Evolutionary conservation across 2,888 invertebrate species (phyloP).

Genomic region (Hermaeophaga mercurialis): DNA sequence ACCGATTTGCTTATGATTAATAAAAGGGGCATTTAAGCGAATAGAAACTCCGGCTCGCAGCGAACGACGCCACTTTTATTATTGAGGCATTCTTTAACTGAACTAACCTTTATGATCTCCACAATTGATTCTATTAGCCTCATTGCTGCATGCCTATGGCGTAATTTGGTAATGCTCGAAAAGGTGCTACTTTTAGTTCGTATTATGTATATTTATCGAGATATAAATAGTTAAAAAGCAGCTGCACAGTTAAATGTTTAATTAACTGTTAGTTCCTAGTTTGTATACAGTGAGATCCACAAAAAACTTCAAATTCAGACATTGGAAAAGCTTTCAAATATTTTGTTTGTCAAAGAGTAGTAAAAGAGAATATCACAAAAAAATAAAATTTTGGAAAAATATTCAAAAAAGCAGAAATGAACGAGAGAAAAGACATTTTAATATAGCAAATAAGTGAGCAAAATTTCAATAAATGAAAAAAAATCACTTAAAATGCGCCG

Average conservation of each 20-base stretch:
- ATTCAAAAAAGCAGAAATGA: no score
- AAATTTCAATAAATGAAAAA: no score
- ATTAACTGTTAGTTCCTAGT: slow-evolving; percentile 23
- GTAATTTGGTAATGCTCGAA: slow-evolving; percentile 45
- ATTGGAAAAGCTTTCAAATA: no score
- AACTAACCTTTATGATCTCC: slow-evolving; percentile 52
- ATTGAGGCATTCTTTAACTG: slow-evolving; percentile 51
- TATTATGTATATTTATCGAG: slow-evolving; percentile 22
- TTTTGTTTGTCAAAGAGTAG: not conserved
- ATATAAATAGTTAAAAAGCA: slow-evolving; percentile 23
- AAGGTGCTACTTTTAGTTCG: slow-evolving; percentile 33
- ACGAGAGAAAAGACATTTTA: no score
- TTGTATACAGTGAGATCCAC: slow-evolving; percentile 16
- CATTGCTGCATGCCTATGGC: slow-evolving; percentile 34
- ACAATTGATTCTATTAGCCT: slow-evolving; percentile 39
- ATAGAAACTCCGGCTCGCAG: slow-evolving; percentile 28
- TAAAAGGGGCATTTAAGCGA: slow-evolving; percentile 27
- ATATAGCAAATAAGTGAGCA: no score
- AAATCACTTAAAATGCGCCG: no score
- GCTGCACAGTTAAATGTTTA: slow-evolving; percentile 21
- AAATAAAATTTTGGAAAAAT: no score
- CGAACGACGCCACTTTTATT: slow-evolving; percentile 52
- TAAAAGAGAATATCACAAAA: no score
- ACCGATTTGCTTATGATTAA: slow-evolving; percentile 18
- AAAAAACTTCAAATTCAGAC: no score